Evolutionary conservation across 1,140 invertebrate genomes (phyloP).

Genomic region (Melitaea cinxia): DNA sequence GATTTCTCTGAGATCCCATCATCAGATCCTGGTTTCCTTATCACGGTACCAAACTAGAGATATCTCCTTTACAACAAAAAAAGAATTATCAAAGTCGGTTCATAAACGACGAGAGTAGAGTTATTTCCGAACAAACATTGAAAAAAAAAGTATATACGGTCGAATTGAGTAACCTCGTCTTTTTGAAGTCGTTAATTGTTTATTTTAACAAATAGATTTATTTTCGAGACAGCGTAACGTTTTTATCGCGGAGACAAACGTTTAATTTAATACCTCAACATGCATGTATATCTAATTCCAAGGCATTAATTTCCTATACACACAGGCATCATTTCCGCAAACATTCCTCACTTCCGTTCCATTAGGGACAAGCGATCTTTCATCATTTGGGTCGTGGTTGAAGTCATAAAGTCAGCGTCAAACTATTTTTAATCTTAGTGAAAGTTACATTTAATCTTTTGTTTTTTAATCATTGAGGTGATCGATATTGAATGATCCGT

Average conservation of each 20-base stretch:
- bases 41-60: no score
- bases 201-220: not conserved
- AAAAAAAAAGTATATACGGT: no score
- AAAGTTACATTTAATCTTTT: not conserved
- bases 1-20: no score
- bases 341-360: conserved; percentile 40
- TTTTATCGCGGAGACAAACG: not conserved
- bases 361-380: conserved; percentile 39
- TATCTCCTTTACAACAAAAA: no score
- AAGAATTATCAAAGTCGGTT: no score
- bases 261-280: conserved; percentile 15
- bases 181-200: not conserved
- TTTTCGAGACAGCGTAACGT: not conserved
- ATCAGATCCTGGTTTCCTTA: no score
- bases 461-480: not conserved
- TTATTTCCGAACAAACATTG: no score
- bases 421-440: conserved; percentile 3
- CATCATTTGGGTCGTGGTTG: conserved; percentile 24
- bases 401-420: conserved; percentile 6
- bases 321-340: conserved; percentile 36
- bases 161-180: no score
- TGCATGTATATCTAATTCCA: conserved; percentile 25
- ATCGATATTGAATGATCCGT: not conserved
- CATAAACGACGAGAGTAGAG: no score
- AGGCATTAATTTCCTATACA: conserved; percentile 32